Base-by-base conservation (phyloP, 2,888 invertebrate species). In the Xylota sylvarum region DNA sequence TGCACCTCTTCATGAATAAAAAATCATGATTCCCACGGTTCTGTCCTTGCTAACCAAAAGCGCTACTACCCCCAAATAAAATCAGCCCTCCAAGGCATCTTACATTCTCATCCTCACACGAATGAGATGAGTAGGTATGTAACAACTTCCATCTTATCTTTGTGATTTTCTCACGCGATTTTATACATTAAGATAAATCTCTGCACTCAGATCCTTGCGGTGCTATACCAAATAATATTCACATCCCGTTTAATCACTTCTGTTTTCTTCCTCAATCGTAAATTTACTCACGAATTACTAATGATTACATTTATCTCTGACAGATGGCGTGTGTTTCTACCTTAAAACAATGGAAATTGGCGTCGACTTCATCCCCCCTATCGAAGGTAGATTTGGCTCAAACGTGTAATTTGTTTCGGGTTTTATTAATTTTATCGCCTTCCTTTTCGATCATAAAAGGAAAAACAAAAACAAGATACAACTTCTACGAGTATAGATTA, bases 241-340 rank as follows among this genome's bases (percentile, higher is more conserved):
- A 70, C 77, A 64, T 65, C 23, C 43, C 23, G 67, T 32, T 79
- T 78, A 78, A 84, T 79, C 79, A 79, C 73, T 79, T 79, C 56
- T 84, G 73, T 74, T 79, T 40, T 64, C 56, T 60, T 67, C 65
- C 58, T 52, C 37, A 69, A 50, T 67, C 67, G 78, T 78, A 77
- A 83, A 72, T 83, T 74, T 73, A 67, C 79, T 58, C 73, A 64
- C 60, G 79, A 74, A 79, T 74, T 79, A 62, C 72, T 67, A 77
- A 78, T 78, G 72, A 72, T 77, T 67, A 73, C 73, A 67, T 73
- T 78, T 69, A 84, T 84, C 78, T 73, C 73, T 78, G 43, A 27
- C 73, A 62, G 79, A 43, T 78, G 64, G 60, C 70, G 50, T 62
- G 23, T 43, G 30, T n/a, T 30, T 35, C 27, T 48, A 32, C 56